phyloP scores from a whole-genome alignment of 2,113 vertebrate genomes.

The Rhynchopsitta pachyrhyncha region DNA sequence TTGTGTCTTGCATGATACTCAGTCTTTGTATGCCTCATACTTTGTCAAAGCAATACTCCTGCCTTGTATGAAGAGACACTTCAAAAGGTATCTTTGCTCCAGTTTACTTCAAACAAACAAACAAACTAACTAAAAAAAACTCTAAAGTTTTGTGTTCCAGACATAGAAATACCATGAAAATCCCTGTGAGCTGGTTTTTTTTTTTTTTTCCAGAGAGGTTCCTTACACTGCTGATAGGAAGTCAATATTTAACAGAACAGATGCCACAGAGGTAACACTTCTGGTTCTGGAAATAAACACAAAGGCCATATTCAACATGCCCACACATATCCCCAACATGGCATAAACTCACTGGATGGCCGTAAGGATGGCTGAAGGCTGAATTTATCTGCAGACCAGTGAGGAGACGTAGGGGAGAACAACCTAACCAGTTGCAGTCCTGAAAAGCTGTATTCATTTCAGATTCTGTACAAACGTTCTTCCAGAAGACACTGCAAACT shows the following conservation, averaged over 20 bases:
- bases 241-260: conserved; percentile 23
- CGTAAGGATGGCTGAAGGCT: not conserved
- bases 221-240: not conserved
- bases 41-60: not conserved
- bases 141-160: not conserved
- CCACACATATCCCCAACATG: not conserved
- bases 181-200: not conserved
- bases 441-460: not conserved
- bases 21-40: not conserved
- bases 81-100: not conserved
- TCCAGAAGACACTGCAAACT: conserved; percentile 77
- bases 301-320: not conserved
- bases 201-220: not conserved
- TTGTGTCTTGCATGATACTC: not conserved
- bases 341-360: not conserved
- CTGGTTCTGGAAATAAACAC: not conserved
- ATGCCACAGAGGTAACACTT: not conserved
- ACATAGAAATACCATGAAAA: not conserved
- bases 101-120: not conserved
- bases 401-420: not conserved
- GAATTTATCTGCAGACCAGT: not conserved
- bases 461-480: conserved; percentile 77
- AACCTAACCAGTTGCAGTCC: not conserved
- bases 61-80: not conserved
- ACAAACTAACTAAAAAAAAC: not conserved